These are phyloP conservation scores for Diadema setosum DNA, from an alignment of 35 echinoderm and acorn worm species.

Conservation along the genomic window DNA sequence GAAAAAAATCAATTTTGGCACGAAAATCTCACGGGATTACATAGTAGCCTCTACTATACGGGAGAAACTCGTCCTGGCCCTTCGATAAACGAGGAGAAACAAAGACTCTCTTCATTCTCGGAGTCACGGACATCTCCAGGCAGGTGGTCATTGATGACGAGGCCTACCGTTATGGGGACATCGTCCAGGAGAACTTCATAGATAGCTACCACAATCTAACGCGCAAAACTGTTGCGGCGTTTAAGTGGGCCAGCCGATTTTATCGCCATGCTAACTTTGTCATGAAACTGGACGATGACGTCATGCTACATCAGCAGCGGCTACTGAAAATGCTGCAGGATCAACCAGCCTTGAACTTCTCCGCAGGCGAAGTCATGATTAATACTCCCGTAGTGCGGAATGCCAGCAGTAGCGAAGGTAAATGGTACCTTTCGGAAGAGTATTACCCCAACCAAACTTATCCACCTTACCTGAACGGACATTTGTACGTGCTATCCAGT, in stretches of 20 bases:
- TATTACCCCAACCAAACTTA: conserved; percentile 24
- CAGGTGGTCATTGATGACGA: conserved; percentile 4
- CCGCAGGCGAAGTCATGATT: neutral
- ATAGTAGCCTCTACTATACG: no score
- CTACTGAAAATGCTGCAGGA: conserved; percentile 24
- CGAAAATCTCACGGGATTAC: no score
- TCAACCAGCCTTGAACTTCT: conserved; percentile 12
- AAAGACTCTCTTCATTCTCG: conserved; percentile 64
- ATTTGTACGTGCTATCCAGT: conserved; percentile 48
- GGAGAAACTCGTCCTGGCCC: neutral
- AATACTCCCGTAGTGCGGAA: conserved; percentile 8
- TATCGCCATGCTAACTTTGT: conserved; percentile 44
- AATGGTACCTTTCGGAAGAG: conserved; percentile 37
- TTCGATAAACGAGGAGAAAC: neutral
- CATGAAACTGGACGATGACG: conserved; percentile 77
- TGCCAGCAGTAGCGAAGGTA: conserved; percentile 16
- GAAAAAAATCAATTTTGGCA: no score
- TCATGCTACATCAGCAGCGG: conserved; percentile 26
- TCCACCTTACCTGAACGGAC: conserved; percentile 49
- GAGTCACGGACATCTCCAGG: neutral
- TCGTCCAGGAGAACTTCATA: conserved; percentile 58
- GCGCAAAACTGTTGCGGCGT: conserved; percentile 54
- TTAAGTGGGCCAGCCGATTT: conserved; percentile 57
- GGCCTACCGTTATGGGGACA: conserved; percentile 20
- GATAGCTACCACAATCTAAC: conserved; percentile 57